These are phyloP conservation scores for Nipponia nippon DNA, from an alignment of 2,113 vertebrate genomes.

Conservation along the genomic window DNA sequence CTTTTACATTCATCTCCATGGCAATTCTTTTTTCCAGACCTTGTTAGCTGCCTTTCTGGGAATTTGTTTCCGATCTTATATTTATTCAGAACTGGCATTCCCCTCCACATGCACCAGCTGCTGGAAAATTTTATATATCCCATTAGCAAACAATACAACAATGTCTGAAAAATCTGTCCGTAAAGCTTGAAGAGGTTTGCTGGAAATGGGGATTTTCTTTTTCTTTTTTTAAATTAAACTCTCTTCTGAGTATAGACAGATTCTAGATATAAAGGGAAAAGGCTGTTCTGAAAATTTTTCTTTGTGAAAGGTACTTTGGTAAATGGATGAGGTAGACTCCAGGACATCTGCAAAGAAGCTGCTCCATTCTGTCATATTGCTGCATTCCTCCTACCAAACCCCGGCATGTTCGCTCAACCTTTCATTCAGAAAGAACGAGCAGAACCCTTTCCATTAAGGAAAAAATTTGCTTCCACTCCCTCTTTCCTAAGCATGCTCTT, in stretches of 20 bases:
- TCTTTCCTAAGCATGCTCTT: background rate
- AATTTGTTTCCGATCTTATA: background rate
- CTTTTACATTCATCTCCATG: slow-evolving; percentile 10
- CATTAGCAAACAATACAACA: background rate
- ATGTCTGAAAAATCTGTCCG: background rate
- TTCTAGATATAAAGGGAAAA: background rate
- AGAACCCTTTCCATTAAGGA: background rate
- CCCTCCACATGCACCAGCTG: background rate
- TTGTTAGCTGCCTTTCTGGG: slow-evolving; percentile 10
- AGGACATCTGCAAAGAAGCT: background rate
- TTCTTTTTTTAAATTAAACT: background rate
- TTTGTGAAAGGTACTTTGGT: background rate
- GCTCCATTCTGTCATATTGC: background rate
- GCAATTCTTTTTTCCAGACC: background rate
- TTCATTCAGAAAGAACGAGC: background rate
- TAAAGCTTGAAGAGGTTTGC: background rate
- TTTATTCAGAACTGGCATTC: background rate
- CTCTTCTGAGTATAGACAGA: background rate
- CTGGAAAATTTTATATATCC: background rate
- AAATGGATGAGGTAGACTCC: background rate
- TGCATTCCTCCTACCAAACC: background rate
- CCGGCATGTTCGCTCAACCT: background rate
- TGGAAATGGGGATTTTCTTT: background rate
- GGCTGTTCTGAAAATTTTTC: background rate
- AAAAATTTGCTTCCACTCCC: background rate